Evolutionary conservation across 2,797 vertebrate genomes (phyloP), one percentile per base, ranked within the genome.

Genomic region (Graptemys geographica): DNA sequence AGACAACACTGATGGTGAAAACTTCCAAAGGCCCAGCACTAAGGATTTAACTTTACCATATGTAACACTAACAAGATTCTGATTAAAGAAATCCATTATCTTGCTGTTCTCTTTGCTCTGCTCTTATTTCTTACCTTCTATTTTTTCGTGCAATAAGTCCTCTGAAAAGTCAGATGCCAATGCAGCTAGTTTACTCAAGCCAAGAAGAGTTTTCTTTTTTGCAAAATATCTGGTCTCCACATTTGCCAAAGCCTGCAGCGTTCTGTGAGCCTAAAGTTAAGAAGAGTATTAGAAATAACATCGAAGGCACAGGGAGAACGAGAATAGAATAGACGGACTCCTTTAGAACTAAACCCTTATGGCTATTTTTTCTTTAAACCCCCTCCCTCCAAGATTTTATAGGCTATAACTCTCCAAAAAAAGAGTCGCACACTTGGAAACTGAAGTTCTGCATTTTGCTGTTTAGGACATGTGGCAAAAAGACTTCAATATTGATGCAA

Each of bases 191-290:
- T 99, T 99, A 96, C 99, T 99, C 97, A 99, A 98, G n/a, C 99
- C 99, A 96, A 99, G 98, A 95, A 99, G 98, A 0, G 99, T 99
- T 98, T 99, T 99, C 97, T 99, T 99, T 97, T 99, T 99, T 62
- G 98, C 98, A 97, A 99, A 99, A 97, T 99, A 99, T 0, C 98
- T 98, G 0, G 98, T 99, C 98, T 99, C 99, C 53, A 51, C 93
- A 95, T 99, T 99, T 95, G 99, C 99, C 97, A 99, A 98, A 88
- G 96, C 98, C 94, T 99, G 98, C 85, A 99, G 98, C 0, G 99
- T 99, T 93, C 96, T 95, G 95, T 99, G 99, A 88, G 99, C 99
- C 99, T 99, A 97, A 19, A 83, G 52, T 72, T 10, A 92, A 82
- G 9, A 51, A 28, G 72, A 10, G 93, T 1, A 11, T 8, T 55